phyloP scores from a whole-genome alignment of 2,113 vertebrate species.

The Gnathonemus longibarbis region DNA sequence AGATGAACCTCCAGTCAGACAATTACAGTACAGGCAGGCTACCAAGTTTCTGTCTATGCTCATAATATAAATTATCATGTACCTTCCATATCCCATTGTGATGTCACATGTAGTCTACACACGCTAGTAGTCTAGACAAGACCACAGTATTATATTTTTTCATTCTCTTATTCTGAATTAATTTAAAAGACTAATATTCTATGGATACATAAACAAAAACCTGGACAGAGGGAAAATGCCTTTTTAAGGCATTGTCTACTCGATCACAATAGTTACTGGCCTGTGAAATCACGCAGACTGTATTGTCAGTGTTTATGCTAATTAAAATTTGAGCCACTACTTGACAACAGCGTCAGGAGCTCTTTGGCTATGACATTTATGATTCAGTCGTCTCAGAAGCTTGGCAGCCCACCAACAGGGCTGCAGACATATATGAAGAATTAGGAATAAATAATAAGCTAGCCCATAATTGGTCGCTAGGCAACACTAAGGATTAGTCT shows the following conservation, averaged over 20 bases:
- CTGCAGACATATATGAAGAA: slow-evolving; percentile 11
- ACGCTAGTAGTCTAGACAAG: background rate
- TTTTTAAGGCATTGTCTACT: background rate
- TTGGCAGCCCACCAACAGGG: background rate
- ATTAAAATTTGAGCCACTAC: background rate
- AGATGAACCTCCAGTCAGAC: background rate
- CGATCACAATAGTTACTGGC: background rate
- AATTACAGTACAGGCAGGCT: background rate
- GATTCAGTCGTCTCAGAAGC: background rate
- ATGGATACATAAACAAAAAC: background rate
- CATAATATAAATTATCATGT: background rate
- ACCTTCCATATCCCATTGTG: background rate
- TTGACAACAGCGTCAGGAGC: background rate
- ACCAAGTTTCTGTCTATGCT: background rate
- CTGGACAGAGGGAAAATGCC: background rate
- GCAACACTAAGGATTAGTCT: slow-evolving; percentile 32
- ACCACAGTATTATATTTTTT: background rate
- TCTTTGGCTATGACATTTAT: background rate
- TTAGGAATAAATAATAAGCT: slow-evolving; percentile 27
- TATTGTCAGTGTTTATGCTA: slow-evolving; percentile 3
- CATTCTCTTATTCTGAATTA: background rate
- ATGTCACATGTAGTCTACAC: background rate
- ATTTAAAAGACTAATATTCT: background rate
- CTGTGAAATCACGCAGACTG: background rate
- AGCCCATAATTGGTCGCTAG: slow-evolving; percentile 34